Evolutionary conservation across 2,888 invertebrate species (phyloP).

Genomic region (Thera britannica): DNA sequence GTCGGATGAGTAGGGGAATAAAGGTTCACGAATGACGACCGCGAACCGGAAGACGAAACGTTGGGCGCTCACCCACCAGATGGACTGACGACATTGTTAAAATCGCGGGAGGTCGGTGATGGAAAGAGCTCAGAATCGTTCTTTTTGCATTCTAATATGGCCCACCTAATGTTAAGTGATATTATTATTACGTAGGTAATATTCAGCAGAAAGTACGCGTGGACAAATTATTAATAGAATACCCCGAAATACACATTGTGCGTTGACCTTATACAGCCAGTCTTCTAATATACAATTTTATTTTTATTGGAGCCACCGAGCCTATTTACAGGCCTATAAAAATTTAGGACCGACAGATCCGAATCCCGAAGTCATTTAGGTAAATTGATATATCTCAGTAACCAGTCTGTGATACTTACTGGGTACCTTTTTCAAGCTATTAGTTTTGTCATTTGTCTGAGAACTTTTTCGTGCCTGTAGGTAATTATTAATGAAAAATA

Average conservation of each 20-base stretch:
- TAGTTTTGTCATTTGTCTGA: conserved; percentile 4
- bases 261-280: conserved; percentile 31
- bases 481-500: neutral
- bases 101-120: too few relatives aligned
- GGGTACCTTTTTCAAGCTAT: neutral
- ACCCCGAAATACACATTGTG: conserved; percentile 5
- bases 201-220: too few relatives aligned
- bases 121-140: too few relatives aligned
- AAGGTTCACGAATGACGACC: too few relatives aligned
- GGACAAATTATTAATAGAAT: too few relatives aligned
- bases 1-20: too few relatives aligned
- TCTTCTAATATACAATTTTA: conserved; percentile 39
- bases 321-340: conserved; percentile 43
- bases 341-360: conserved; percentile 43
- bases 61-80: too few relatives aligned
- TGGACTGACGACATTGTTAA: too few relatives aligned
- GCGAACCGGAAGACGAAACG: too few relatives aligned
- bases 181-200: too few relatives aligned
- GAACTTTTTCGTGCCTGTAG: neutral
- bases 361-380: conserved; percentile 37
- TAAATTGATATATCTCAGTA: conserved; percentile 40
- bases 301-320: conserved; percentile 37
- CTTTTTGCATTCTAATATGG: too few relatives aligned
- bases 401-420: neutral
- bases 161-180: too few relatives aligned